phyloP scores from a whole-genome alignment of 2,113 vertebrate genomes.

The Capricornis sumatraensis region DNA sequence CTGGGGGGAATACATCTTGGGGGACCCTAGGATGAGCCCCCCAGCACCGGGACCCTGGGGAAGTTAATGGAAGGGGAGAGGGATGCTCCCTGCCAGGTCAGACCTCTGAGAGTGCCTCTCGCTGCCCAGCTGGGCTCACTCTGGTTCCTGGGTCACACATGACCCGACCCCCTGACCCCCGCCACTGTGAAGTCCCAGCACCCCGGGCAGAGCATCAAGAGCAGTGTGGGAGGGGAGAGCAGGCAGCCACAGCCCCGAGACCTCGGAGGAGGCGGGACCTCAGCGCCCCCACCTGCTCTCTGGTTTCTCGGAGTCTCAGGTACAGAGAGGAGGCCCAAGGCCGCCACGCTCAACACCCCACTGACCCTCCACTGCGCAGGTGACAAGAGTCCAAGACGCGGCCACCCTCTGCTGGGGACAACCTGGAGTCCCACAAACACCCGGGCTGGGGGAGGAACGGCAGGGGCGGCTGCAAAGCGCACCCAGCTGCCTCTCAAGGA shows the following conservation, averaged over 20 bases:
- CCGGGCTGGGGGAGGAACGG: background rate
- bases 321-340: background rate
- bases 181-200: background rate
- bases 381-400: background rate
- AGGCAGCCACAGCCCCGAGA: background rate
- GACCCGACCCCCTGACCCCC: background rate
- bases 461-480: rapidly evolving
- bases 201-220: background rate
- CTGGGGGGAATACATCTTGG: background rate
- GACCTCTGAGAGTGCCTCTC: background rate
- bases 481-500: background rate
- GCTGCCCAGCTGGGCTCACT: no score
- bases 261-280: background rate
- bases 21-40: background rate
- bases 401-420: background rate
- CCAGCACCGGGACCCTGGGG: rapidly evolving
- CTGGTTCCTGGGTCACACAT: background rate
- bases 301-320: background rate
- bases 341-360: background rate
- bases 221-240: rapidly evolving
- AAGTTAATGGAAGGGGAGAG: background rate
- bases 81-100: background rate
- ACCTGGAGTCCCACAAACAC: rapidly evolving
- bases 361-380: background rate
- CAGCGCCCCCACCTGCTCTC: background rate